Evolutionary conservation across 2,888 invertebrate species (phyloP), one percentile per base, ranked within the genome.

Genomic region (Xanthia togata): DNA sequence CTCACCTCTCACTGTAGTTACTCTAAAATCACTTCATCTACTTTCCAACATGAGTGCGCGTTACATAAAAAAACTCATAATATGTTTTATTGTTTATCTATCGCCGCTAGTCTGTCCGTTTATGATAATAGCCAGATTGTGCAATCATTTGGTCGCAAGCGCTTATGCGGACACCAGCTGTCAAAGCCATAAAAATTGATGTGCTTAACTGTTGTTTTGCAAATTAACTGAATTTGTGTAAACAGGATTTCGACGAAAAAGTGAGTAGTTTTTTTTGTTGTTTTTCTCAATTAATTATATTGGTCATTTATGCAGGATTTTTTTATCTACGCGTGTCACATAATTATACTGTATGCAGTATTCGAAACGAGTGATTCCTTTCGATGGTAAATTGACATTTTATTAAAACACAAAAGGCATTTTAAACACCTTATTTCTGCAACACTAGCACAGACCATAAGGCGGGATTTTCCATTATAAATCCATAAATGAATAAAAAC

Each of bases 131-230:
- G 47, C 47, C 38, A 41, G 64, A 74, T 69, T 68, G n/a, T 44
- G 35, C 14, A 81, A 81, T 85, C 82, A 83, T 68, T 83, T 64
- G n/a, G 62, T 64, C 68, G 67, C 82, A 68, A 53, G 50, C 82
- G 14, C 8, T 8, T 70, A 2, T 53, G 5, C 85, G 64, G 44
- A 53, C 17, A 68, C 63, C 44, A 70, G 50, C 72, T 70, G 59
- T 67, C n/a, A 23, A 41, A 75, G n/a, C 1, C n/a, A 41, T 23
- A 26, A 68, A 41, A 55, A 44, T 3, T 20, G 0, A 14, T 26
- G 38, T 79, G 71, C 1, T 14, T 20, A 11, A 14, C 4, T 20
- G 6, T 57, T 35, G 2, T 47, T 59, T n/a, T 20, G 9, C 41
- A 17, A 11, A n/a, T 41, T 44, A 26, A 62, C 6, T 47, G 1